Base-by-base conservation (phyloP, 2,888 invertebrate species). In the Phortica magna region DNA sequence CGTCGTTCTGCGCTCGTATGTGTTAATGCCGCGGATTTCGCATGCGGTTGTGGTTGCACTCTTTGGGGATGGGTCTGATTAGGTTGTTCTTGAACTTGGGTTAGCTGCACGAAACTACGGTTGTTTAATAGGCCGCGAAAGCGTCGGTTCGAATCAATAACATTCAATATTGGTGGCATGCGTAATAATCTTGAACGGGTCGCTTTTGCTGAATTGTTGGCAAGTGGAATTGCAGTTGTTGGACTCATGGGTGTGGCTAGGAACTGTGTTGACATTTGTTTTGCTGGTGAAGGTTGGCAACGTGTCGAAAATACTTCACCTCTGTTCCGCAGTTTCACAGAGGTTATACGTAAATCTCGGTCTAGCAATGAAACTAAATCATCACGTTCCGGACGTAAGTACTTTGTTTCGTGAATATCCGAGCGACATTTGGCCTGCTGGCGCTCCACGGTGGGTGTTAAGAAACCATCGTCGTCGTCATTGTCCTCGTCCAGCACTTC, bases 131-230 rank as follows among this genome's bases (percentile, higher is more conserved):
- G 75, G 17, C 84, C 89, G 3, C 89, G 86, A 80, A 91, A 91
- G 17, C 88, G 87, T 2, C 88, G 84, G 74, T 84, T 90, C 3
- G 89, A 84, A 76, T 91, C 90, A 22, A 91, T 75, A 0, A 92
- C 89, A 78, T 91, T 91, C 0, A 91, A 81, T 64, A 92, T 91
- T 7, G 92, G 91, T 2, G 92, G 92, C 91, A 92, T 92, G 55
- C 90, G 84, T 4, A 89, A 71, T 7, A 84, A 87, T 0, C 14
- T 12, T 14, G 84, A 77, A 2, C 78, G 80, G 14, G 82, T 39
- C 0, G 79, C 77, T 12, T 82, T 85, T 3, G 88, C 89, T 17
- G 88, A 87, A 64, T 85, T 87, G 14, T 85, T 78, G 39, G n/a
- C 31, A 31, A 31, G 22, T 17, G 39, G 10, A 31, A 17, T 31